Evolutionary conservation across 2,113 vertebrate species (phyloP).

Genomic region (Panurus biarmicus): DNA sequence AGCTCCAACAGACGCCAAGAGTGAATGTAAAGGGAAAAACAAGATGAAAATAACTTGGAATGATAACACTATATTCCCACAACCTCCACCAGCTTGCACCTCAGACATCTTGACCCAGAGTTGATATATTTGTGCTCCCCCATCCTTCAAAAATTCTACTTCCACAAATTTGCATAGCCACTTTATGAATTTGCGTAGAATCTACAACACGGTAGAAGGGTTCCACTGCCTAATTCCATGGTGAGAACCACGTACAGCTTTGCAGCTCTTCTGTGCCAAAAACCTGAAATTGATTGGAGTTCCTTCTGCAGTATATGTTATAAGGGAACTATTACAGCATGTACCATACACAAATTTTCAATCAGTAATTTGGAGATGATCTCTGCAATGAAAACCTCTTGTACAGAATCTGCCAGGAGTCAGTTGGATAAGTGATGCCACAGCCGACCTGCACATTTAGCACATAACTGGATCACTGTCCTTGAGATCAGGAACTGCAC

Average conservation of each 20-base stretch:
- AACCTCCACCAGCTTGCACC: not conserved
- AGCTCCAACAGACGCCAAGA: not conserved
- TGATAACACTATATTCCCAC: not conserved
- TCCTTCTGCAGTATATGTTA: not conserved
- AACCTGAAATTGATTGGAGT: not conserved
- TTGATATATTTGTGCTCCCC: not conserved
- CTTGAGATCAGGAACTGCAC: not conserved
- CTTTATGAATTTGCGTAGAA: not conserved
- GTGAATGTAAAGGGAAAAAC: not conserved
- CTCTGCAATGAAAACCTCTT: not conserved
- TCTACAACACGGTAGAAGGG: not conserved
- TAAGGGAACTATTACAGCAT: not conserved
- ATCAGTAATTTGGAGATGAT: not conserved
- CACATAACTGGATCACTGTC: not conserved
- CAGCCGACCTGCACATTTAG: not conserved
- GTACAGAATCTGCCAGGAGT: not conserved
- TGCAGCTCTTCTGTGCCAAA: not conserved
- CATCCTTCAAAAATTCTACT: not conserved
- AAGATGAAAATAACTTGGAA: not conserved
- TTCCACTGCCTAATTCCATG: not conserved
- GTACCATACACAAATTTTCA: not conserved
- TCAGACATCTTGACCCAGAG: not conserved
- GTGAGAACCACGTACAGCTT: not conserved
- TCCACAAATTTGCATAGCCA: not conserved
- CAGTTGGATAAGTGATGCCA: not conserved